These are phyloP conservation scores for Colostygia pectinataria DNA, from an alignment of 2,888 invertebrate genomes.

Conservation along the genomic window DNA sequence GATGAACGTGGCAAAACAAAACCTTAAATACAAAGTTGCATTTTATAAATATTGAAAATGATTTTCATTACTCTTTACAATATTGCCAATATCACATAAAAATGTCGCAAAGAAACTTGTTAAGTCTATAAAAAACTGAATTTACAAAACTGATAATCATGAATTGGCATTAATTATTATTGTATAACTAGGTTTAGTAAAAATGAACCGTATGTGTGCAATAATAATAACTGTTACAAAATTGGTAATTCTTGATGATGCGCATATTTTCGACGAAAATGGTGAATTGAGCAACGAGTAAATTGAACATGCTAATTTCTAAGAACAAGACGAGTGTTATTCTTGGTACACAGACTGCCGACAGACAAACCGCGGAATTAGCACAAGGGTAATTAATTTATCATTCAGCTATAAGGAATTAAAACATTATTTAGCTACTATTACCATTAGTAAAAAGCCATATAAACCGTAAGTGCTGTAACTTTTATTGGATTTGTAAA, in stretches of 20 bases:
- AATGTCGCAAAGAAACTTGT: too few relatives aligned
- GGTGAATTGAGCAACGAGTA: slow-evolving; percentile 56
- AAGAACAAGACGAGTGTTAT: slow-evolving; percentile 60
- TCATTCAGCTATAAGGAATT: slow-evolving; percentile 10
- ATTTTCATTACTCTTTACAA: too few relatives aligned
- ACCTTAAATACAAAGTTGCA: slow-evolving; percentile 22
- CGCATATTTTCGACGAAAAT: slow-evolving; percentile 47
- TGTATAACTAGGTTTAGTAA: too few relatives aligned
- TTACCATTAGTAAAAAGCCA: too few relatives aligned
- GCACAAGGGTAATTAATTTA: slow-evolving; percentile 36
- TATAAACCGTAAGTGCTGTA: too few relatives aligned
- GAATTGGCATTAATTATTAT: too few relatives aligned
- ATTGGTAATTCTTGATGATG: slow-evolving; percentile 30
- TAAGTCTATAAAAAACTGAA: too few relatives aligned
- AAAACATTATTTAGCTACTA: neutral
- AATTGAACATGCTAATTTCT: slow-evolving; percentile 67
- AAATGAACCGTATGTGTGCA: too few relatives aligned
- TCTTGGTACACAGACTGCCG: slow-evolving; percentile 35
- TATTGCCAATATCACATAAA: too few relatives aligned
- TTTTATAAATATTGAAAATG: too few relatives aligned
- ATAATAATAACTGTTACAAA: slow-evolving; percentile 20
- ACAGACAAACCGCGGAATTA: slow-evolving; percentile 42
- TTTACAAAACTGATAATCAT: neutral
- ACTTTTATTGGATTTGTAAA: too few relatives aligned
- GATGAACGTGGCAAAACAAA: slow-evolving; percentile 9